phyloP scores from a whole-genome alignment of 2,797 vertebrate genomes.

The Falco cherrug region DNA sequence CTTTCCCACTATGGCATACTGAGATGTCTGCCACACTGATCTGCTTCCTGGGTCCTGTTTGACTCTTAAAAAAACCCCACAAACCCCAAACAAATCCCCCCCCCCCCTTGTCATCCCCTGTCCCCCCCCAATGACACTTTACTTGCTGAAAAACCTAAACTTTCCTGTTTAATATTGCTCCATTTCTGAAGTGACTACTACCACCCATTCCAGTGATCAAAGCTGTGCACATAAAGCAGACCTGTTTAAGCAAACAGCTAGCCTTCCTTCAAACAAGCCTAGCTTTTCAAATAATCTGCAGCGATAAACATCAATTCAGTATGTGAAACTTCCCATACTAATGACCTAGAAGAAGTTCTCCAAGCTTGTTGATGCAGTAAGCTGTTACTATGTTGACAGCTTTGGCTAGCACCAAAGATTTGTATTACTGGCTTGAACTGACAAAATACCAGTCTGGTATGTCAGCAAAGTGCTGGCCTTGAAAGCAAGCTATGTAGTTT shows the following conservation, averaged over 20 bases:
- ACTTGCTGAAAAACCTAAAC: neutral
- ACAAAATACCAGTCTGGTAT: conserved; percentile 25
- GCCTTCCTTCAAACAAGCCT: neutral
- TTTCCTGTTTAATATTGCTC: neutral
- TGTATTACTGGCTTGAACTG: conserved; percentile 57
- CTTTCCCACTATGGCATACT: neutral
- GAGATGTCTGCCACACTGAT: neutral
- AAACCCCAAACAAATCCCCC: neutral
- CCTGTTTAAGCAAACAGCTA: neutral
- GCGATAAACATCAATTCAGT: conserved; percentile 54
- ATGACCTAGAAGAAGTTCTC: conserved; percentile 42
- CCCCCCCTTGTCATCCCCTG: too few species aligned
- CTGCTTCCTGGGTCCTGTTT: neutral
- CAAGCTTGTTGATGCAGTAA: conserved; percentile 53
- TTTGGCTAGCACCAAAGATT: conserved; percentile 59
- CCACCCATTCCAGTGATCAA: neutral
- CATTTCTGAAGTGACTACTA: neutral
- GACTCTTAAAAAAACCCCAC: neutral
- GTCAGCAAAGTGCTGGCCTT: neutral
- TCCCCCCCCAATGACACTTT: neutral
- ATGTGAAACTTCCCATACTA: conserved; percentile 43
- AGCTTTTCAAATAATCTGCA: conserved; percentile 40
- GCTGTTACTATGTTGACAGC: conserved; percentile 59
- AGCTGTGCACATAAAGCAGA: neutral
- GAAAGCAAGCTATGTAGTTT: neutral